Conservation (phyloP, 2,797 vertebrate genomes). For the Eulemur rubriventer region DNA sequence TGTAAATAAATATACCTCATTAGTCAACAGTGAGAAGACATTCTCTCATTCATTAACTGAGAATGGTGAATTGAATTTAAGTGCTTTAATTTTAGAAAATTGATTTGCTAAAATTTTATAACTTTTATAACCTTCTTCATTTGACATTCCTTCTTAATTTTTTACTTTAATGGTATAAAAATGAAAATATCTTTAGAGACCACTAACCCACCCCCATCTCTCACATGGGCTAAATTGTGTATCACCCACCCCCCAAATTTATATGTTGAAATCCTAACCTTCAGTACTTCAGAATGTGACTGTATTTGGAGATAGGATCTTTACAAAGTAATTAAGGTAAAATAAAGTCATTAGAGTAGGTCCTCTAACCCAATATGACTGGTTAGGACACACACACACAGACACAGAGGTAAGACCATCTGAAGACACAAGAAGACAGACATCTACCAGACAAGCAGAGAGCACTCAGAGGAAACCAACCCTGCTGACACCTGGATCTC, state of each 20-base stretch:
- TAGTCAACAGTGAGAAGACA: not conserved
- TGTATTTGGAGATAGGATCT: not conserved
- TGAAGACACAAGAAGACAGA: not conserved
- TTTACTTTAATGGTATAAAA: not conserved
- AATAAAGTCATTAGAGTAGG: not conserved
- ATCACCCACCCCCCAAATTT: not conserved
- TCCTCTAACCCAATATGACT: not conserved
- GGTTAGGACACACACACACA: not conserved
- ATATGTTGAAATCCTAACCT: not conserved
- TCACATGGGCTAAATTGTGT: not conserved
- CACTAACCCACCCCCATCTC: not conserved
- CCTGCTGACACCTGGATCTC: not conserved
- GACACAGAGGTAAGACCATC: not conserved
- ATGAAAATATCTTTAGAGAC: not conserved
- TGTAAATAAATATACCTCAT: not conserved
- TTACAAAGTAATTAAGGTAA: not conserved
- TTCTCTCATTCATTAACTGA: slow-evolving; percentile 5
- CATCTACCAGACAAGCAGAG: not conserved
- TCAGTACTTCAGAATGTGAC: not conserved
- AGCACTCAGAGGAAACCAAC: not conserved
- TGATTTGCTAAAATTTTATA: not conserved
- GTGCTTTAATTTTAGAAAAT: not conserved
- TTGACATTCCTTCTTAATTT: not conserved
- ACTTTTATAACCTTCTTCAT: not conserved
- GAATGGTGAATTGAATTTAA: not conserved